Conservation (phyloP, 2,113 vertebrate species). For the Steatornis caripensis region DNA sequence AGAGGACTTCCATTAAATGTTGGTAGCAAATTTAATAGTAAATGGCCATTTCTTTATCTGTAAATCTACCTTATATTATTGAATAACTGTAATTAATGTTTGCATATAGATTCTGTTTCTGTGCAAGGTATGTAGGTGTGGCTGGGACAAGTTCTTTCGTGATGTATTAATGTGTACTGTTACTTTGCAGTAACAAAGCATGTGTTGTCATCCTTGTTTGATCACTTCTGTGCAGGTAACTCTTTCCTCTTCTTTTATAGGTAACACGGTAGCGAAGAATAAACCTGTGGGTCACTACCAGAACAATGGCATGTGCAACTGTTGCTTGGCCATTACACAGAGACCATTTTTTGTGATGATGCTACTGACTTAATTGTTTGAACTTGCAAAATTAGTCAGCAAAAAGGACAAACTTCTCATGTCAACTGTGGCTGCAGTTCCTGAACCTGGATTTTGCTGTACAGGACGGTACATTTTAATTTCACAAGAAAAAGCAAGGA, state of each 20-base stretch:
- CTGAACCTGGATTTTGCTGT: not conserved
- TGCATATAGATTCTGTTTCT: not conserved
- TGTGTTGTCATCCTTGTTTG: fast-evolving
- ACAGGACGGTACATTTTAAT: not conserved
- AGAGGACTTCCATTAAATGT: not conserved
- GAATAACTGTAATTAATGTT: not conserved
- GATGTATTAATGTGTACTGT: not conserved
- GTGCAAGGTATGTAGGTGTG: not conserved
- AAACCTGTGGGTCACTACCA: not conserved
- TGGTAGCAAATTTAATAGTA: not conserved
- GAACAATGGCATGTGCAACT: not conserved
- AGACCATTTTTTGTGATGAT: not conserved
- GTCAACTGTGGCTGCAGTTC: not conserved
- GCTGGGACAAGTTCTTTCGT: not conserved
- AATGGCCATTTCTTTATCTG: not conserved
- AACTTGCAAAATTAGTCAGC: not conserved
- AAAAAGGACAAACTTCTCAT: not conserved
- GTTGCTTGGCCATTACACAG: not conserved
- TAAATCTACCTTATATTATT: not conserved
- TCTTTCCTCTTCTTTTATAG: constrained; percentile 69
- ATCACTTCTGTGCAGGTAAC: not conserved
- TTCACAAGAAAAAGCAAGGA: not conserved
- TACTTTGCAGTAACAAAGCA: not conserved
- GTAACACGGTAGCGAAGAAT: constrained; percentile 92
- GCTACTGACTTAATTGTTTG: not conserved